Percentiles rank a stretch among this genome's conserved stretches.
Evolutionary conservation across 2,113 vertebrate genomes (phyloP).

Genomic region (Numida meleagris): DNA sequence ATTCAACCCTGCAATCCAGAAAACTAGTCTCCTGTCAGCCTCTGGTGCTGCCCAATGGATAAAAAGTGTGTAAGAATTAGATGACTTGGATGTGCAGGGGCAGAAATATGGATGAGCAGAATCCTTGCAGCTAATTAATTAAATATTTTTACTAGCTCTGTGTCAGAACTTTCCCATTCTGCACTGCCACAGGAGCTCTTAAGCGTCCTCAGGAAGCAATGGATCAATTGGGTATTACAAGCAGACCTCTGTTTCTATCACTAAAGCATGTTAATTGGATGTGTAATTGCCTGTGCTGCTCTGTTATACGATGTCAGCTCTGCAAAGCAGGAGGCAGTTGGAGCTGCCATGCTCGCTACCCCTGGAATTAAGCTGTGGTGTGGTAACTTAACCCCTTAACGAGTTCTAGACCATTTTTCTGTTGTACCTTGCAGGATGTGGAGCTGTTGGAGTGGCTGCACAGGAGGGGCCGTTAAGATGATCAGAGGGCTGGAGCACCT

Average conservation of each 20-base stretch:
- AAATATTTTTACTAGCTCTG: no score
- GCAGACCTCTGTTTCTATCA: background rate
- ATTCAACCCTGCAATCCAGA: background rate
- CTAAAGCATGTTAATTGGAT: no score
- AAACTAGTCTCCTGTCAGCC: background rate
- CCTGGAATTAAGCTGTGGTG: background rate
- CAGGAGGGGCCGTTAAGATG: no score
- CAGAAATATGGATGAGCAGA: background rate
- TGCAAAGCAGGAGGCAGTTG: background rate
- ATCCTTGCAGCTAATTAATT: background rate
- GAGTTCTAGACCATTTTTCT: background rate
- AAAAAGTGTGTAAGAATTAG: background rate
- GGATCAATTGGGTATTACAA: background rate
- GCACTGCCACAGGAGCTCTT: background rate
- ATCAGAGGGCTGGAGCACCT: no score
- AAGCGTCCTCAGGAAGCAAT: background rate
- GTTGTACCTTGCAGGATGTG: background rate
- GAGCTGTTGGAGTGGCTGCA: no score
- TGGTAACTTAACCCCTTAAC: no score
- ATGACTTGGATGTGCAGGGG: background rate
- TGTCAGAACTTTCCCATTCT: background rate
- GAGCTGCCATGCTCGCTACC: fast-evolving
- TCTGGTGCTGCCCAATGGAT: background rate
- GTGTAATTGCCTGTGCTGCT: fast-evolving
- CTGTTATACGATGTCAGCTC: background rate